These are phyloP conservation scores for Pholis gunnellus DNA, from an alignment of 2,113 vertebrate species.

Conservation along the genomic window DNA sequence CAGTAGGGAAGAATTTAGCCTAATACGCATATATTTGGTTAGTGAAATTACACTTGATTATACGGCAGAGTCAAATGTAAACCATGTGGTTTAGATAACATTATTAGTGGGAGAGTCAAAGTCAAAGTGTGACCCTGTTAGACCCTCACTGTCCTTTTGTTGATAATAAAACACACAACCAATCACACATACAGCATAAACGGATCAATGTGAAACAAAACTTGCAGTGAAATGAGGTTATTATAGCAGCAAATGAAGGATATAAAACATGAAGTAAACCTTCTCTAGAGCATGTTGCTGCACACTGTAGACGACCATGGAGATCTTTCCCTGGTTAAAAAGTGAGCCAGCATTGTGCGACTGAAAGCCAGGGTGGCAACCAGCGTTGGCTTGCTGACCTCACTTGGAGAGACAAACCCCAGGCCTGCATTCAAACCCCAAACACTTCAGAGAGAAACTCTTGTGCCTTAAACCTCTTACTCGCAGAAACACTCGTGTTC, in stretches of 20 bases:
- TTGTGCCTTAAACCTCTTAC: slow-evolving; percentile 36
- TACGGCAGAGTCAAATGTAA: slow-evolving; percentile 33
- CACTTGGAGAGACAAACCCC: slow-evolving; percentile 8
- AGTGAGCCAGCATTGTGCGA: slow-evolving; percentile 7
- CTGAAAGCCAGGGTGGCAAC: slow-evolving; percentile 17
- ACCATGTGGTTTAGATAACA: slow-evolving; percentile 46
- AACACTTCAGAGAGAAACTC: slow-evolving; percentile 14
- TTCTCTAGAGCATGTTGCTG: slow-evolving; percentile 15
- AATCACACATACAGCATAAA: background rate
- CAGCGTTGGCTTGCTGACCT: slow-evolving; percentile 29
- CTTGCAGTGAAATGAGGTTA: background rate
- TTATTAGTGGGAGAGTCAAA: background rate
- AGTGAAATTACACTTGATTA: slow-evolving; percentile 44
- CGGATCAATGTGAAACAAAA: background rate
- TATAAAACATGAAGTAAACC: background rate
- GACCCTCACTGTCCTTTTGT: background rate
- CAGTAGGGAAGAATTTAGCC: slow-evolving; percentile 58
- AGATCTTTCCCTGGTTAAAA: slow-evolving; percentile 32
- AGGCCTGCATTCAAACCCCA: slow-evolving; percentile 27
- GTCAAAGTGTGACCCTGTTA: background rate
- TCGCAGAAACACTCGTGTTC: slow-evolving; percentile 41
- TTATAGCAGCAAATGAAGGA: background rate
- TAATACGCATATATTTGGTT: slow-evolving; percentile 58
- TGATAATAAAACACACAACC: background rate
- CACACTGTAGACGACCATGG: slow-evolving; percentile 59